Evolutionary conservation across 2,888 invertebrate species (phyloP), one percentile per base, ranked within the genome.

Genomic region (Diadegma fenestrale): DNA sequence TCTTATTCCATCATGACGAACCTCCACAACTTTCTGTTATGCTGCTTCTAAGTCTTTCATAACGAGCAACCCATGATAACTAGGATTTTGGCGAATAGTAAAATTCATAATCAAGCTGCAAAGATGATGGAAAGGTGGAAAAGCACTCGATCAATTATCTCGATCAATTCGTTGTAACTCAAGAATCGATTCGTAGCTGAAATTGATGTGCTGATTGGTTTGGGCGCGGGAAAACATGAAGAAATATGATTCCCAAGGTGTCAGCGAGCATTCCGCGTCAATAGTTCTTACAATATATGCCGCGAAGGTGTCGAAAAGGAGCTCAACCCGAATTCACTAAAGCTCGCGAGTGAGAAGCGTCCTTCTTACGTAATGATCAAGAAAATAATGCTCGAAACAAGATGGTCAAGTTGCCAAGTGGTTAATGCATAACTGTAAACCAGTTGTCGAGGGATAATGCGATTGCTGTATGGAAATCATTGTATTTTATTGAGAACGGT

Each of bases 391-490:
- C 69, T 61, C 66, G 61, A 58, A 72, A 33, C 77, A n/a, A 73
- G 78, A 84, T 68, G 73, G 77, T 84, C 84, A 84, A 80, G 71
- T 81, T 82, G 82, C 86, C 84, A 83, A 85, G 86, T 85, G 85
- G 86, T 85, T 87, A 88, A 89, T 88, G 85, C 89, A 88, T 89
- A 90, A 86, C 88, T 87, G 89, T 88, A 89, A 91, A 91, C 91
- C 92, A 91, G 91, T 91, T 91, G 89, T 88, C 83, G 64, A 82
- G 61, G 69, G 81, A 63, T 89, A 91, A 91, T 89, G 90, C 87
- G 89, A 91, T 90, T 90, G 89, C 87, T 84, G 90, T 90, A 90
- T 90, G 91, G 87, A 89, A 90, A 90, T 88, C 89, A 90, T 90
- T 88, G 88, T 90, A 90, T 90, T 91, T 90, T 89, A 91, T 91